A percentile compares a stretch with the other conserved stretches of the same genome.
phyloP scores from a whole-genome alignment of 2,888 invertebrate species.

The Cryptocephalus moraei region DNA sequence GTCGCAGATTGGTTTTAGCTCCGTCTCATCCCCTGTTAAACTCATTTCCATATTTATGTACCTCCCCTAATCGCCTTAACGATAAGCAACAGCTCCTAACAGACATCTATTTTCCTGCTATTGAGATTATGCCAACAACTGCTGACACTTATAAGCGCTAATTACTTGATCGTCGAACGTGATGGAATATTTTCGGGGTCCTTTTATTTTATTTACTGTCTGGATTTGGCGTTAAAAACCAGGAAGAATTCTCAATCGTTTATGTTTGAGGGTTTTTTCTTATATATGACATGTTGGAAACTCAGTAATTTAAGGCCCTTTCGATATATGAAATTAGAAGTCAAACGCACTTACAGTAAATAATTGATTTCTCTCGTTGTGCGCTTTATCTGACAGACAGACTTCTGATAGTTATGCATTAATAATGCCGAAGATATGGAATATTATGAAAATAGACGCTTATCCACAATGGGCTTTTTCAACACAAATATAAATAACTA shows the following conservation, averaged over 20 bases:
- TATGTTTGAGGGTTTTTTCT: too few relatives aligned
- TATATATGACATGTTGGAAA: too few relatives aligned
- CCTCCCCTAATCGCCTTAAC: slow-evolving; percentile 25
- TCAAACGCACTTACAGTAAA: neutral
- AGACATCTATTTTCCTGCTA: slow-evolving; percentile 17
- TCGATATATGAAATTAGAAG: neutral
- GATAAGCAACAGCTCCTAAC: slow-evolving; percentile 16
- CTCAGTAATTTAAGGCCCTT: too few relatives aligned
- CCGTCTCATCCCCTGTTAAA: slow-evolving; percentile 24
- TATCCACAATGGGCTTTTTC: too few relatives aligned
- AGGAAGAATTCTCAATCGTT: neutral
- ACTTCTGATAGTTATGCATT: too few relatives aligned
- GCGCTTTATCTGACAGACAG: too few relatives aligned
- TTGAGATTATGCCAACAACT: slow-evolving; percentile 24
- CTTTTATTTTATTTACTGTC: neutral
- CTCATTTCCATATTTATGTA: slow-evolving; percentile 25
- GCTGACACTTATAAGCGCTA: slow-evolving; percentile 25
- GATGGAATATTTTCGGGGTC: slow-evolving; percentile 7
- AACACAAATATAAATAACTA: too few relatives aligned
- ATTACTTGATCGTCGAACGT: slow-evolving; percentile 16
- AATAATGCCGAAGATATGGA: too few relatives aligned
- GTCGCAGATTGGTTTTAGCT: slow-evolving; percentile 31
- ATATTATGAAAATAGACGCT: too few relatives aligned
- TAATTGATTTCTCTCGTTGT: too few relatives aligned
- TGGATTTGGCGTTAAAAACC: neutral